Evolutionary conservation across 64 coral and sea anemone species (phyloP), one percentile per base, ranked within the genome.

Genomic region (Platygyra sinensis): DNA sequence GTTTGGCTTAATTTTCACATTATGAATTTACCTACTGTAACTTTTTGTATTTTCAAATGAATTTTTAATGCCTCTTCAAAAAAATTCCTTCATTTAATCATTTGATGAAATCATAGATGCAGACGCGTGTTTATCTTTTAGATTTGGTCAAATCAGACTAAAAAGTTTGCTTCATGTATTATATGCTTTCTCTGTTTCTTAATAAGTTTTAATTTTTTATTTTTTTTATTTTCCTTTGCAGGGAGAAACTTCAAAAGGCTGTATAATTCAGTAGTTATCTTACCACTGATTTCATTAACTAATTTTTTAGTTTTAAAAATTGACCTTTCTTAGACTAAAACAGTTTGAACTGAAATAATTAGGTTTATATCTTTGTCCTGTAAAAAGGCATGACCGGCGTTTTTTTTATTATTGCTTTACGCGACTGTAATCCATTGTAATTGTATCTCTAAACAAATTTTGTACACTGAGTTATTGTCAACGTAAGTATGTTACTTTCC

Each of bases 341-440:
- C 9, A 30, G 19, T 16, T 31, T 42, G 29, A 32, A 82, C 38
- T 57, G 15, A 14, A 64, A 32, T 61, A 42, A 24, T 83, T 65
- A 36, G 60, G 59, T 64, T 64, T 83, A 83, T 83, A 85, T 85
- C 81, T 85, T 64, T 85, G 33, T 8, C 25, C 60, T 85, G 81
- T 85, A 85, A 69, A 85, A 71, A 71, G 36, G 64, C 0, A 36
- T 49, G 18, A 3, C 1, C 30, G 33, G 22, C 16, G 16, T 0
- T 67, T 71, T 49, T 51, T 57, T 55, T 79, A 17, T 15, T 72
- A 42, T 85, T 52, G 62, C 64, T 52, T 29, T 39, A 71, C 81
- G 27, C 33, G 62, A 49, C 30, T 78, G 39, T 39, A 20, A 24
- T 39, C 32, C 30, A 67, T 49, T 67, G 8, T 61, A 15, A n/a